A percentile compares a stretch with the other conserved stretches of the same genome.
These are phyloP conservation scores for Hemiprocne comata DNA, from an alignment of 2,113 vertebrate species.

Conservation along the genomic window DNA sequence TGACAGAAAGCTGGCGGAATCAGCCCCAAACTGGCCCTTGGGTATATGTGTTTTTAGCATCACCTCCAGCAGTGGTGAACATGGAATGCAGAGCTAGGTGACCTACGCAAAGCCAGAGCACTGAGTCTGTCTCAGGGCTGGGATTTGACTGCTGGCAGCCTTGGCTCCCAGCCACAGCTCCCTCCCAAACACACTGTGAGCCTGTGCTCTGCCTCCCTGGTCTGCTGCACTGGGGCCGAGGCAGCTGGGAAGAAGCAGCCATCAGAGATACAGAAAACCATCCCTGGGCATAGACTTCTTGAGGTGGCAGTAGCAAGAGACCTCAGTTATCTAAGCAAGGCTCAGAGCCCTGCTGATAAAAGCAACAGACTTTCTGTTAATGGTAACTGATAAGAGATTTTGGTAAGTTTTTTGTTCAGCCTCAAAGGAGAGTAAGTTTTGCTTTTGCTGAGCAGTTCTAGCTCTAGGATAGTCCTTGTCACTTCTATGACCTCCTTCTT, in stretches of 20 bases:
- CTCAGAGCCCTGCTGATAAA: neutral
- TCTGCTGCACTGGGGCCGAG: neutral
- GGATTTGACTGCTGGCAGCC: neutral
- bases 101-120: neutral
- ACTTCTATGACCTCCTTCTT: neutral
- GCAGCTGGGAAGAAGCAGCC: neutral
- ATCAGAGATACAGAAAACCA: neutral
- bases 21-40: neutral
- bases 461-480: neutral
- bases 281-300: neutral
- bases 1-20: neutral
- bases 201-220: neutral
- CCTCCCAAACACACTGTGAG: neutral
- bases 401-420: neutral
- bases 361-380: slow-evolving; percentile 26
- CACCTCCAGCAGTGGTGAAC: neutral
- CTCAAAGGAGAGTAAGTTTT: neutral
- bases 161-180: neutral
- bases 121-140: neutral
- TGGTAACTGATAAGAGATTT: slow-evolving; percentile 12
- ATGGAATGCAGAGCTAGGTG: neutral
- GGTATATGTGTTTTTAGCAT: neutral
- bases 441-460: neutral
- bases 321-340: neutral
- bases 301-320: neutral